Conservation (phyloP, 1,140 invertebrate species). For the Scaptodrosophila lebanonensis region DNA sequence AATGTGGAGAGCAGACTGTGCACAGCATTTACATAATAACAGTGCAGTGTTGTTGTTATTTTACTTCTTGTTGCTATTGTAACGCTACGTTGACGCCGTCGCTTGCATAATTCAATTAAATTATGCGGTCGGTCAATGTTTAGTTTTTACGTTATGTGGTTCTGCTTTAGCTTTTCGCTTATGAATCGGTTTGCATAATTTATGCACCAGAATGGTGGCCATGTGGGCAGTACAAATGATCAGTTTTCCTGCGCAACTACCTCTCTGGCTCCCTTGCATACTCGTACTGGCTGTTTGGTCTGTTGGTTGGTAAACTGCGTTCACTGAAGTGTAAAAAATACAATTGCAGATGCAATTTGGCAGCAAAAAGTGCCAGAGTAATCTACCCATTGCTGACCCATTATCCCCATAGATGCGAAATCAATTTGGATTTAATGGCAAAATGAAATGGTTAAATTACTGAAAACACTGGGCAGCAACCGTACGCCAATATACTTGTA, state of each 20-base stretch:
- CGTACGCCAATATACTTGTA: too few species aligned
- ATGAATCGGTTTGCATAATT: conserved; percentile 74
- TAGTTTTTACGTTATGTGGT: conserved; percentile 53
- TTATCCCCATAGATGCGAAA: too few species aligned
- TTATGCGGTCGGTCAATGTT: conserved; percentile 69
- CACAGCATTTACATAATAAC: conserved; percentile 50
- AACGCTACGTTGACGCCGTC: conserved; percentile 2
- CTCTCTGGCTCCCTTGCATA: too few species aligned
- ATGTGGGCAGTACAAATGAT: too few species aligned
- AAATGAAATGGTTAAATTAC: too few species aligned
- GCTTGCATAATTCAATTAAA: conserved; percentile 71
- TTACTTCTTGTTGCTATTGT: too few species aligned
- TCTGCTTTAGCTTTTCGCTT: conserved; percentile 42
- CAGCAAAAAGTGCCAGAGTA: too few species aligned
- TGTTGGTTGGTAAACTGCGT: conserved; percentile 10
- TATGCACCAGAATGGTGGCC: too few species aligned
- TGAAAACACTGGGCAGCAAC: too few species aligned
- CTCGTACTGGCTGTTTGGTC: not conserved
- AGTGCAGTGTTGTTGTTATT: conserved; percentile 35
- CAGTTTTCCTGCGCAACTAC: too few species aligned
- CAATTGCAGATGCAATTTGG: conserved; percentile 40
- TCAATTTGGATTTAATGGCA: too few species aligned
- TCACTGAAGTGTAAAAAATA: conserved; percentile 25
- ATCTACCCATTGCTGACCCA: too few species aligned
- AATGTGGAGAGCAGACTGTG: conserved; percentile 26